Base-by-base conservation (phyloP, 2,113 vertebrate genomes). In the Colistium nudipinnis region DNA sequence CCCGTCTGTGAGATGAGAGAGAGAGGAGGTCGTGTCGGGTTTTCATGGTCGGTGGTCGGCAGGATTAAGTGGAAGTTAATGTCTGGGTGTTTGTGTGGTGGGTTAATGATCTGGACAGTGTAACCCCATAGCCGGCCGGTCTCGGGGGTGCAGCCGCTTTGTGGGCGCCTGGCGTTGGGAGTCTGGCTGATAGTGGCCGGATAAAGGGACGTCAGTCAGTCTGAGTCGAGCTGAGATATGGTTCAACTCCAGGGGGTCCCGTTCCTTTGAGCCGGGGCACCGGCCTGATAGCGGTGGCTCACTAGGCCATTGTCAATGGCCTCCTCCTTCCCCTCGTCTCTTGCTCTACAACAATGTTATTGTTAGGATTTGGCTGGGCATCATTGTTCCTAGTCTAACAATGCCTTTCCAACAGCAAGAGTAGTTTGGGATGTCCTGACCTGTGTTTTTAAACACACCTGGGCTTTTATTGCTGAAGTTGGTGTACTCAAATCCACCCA, bases 151-250 rank as follows among this genome's bases (percentile, higher is more conserved):
- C 28, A 48, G 49, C 38, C 19, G 52, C 49, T 72, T 63, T 61
- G 52, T 41, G 39, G 73, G 63, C 17, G 61, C 78, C 81, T 39
- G 74, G 41, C 19, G 44, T 70, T 67, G 51, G 66, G 43, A 70
- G 87, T 80, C 87, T 85, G 75, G 74, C 82, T 86, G 86, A 90
- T 90, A 87, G 74, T 31, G 74, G 62, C 48, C 72, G 54, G 88
- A 91, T 90, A 90, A 87, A 39, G 28, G 48, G 79, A 78, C 56
- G 74, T 80, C 89, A 81, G 72, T 30, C 73, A 60, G 80, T 85
- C 83, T 78, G 62, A 48, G 27, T 60, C 31, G 30, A 63, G 27
- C 62, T 35, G 30, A 63, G 64, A 69, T 72, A 19, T 30, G 55
- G 53, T 67, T 71, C 57, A 36, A 9, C 38, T 63, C 41, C 36